Base-by-base conservation (phyloP, 2,113 vertebrate genomes). In the Carassius carassius region DNA sequence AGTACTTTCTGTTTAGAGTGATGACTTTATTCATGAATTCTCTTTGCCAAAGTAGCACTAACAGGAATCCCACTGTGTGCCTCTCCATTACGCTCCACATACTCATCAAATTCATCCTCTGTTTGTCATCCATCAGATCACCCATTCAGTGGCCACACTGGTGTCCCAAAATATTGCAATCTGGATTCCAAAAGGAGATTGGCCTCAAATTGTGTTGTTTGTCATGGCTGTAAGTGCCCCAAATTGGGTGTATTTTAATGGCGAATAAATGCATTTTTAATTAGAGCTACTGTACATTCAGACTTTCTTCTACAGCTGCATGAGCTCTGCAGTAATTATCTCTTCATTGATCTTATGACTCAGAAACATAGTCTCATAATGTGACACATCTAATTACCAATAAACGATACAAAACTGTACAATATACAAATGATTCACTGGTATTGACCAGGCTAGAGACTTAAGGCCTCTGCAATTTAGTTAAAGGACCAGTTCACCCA, bases 211-310 rank as follows among this genome's bases (percentile, higher is more conserved):
- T 76, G 23, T 84, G 54, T 78, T 72, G 49, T 82, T 82, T 69
- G 44, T 58, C 49, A 79, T 51, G 13, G 51, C 29, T 72, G 47
- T 44, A 10, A 70, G 41, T 14, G 65, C 51, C 76, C 32, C 65
- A 78, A 44, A 70, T 78, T 47, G 63, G 23, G 76, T 9, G 63
- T 85, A 72, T 80, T 60, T 80, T 85, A 80, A 72, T 79, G 56
- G 65, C 23, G 51, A 72, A 75, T 58, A 62, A 81, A 85, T 72
- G 67, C 56, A 82, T 81, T 60, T 73, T 81, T 85, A 81, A 85
- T 85, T 85, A 81, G 41, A 51, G 54, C 29, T 75, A 79, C n/a
- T n/a, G n/a, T n/a, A n/a, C 29, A 83, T 85, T 78, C 74, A 54
- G 74, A 78, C 78, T 65, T 51, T 51, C 79, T 19, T 51, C 14